phyloP scores from a whole-genome alignment of 2,797 vertebrate genomes.

The Sebastes glaucus region DNA sequence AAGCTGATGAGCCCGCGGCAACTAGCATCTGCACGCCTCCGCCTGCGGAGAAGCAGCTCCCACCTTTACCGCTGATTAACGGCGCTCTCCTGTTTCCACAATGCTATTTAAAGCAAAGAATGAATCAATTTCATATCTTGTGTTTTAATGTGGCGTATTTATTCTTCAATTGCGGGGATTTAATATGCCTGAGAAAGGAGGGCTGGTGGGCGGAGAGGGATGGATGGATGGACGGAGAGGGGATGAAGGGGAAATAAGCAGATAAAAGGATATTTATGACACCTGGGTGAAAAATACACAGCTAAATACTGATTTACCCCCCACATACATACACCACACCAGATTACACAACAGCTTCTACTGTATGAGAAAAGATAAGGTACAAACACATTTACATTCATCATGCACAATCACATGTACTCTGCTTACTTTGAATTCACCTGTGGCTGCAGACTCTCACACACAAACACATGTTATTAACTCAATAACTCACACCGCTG shows the following conservation, averaged over 20 bases:
- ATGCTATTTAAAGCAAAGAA: conserved; percentile 70
- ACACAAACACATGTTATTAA: conserved; percentile 63
- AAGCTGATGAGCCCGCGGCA: conserved; percentile 67
- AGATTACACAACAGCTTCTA: conserved; percentile 26
- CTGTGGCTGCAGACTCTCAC: conserved; percentile 32
- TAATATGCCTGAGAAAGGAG: conserved; percentile 45
- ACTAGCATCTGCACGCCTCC: conserved; percentile 61
- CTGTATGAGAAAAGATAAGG: not conserved
- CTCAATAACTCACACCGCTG: conserved; percentile 67
- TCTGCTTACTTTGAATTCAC: conserved; percentile 30
- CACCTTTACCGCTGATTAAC: conserved; percentile 64
- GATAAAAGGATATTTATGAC: conserved; percentile 78
- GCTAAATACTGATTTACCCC: conserved; percentile 21
- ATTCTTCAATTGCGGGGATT: conserved; percentile 68
- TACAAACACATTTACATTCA: conserved; percentile 36
- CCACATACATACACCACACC: not conserved
- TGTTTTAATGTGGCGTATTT: conserved; percentile 79
- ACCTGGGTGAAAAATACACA: conserved; percentile 42
- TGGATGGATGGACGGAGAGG: conserved; percentile 8
- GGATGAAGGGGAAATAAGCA: conserved; percentile 30
- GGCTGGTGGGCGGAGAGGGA: conserved; percentile 9
- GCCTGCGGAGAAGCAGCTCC: conserved; percentile 1
- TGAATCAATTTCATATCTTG: conserved; percentile 73
- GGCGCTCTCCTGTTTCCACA: conserved; percentile 54
- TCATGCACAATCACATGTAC: not conserved